Evolutionary conservation across 2,888 invertebrate species (phyloP).

Genomic region (Itoplectis maculator): DNA sequence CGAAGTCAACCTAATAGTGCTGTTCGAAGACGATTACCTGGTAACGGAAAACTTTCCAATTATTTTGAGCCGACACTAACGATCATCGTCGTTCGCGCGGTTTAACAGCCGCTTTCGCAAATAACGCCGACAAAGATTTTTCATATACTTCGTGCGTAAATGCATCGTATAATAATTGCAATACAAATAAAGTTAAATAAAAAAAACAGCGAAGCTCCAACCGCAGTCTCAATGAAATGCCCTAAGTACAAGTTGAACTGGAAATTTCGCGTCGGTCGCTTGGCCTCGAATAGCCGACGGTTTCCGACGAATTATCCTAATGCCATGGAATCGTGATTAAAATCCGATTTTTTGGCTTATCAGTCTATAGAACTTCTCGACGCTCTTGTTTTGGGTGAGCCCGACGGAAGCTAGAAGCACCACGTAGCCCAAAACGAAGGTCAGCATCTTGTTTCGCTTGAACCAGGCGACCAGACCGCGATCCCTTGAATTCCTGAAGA

Average conservation of each 20-base stretch:
- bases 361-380: slow-evolving; percentile 88
- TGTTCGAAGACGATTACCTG: slow-evolving; percentile 96
- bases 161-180: slow-evolving; percentile 1
- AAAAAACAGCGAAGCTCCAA: slow-evolving; percentile 13
- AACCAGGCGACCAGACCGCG: slow-evolving; percentile 85
- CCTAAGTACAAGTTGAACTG: slow-evolving; percentile 20
- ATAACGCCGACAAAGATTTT: slow-evolving; percentile 36
- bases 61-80: slow-evolving; percentile 85
- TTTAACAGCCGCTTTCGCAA: slow-evolving; percentile 7
- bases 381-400: slow-evolving; percentile 87
- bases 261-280: slow-evolving; percentile 34
- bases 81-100: slow-evolving; percentile 28
- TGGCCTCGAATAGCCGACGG: slow-evolving; percentile 1
- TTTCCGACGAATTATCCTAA: slow-evolving; percentile 9
- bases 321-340: slow-evolving; percentile 69
- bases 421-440: slow-evolving; percentile 88
- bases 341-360: slow-evolving; percentile 83
- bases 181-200: slow-evolving; percentile 20
- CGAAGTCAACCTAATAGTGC: slow-evolving; percentile 96
- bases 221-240: slow-evolving; percentile 21
- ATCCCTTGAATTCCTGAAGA: slow-evolving; percentile 74
- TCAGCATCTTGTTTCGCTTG: slow-evolving; percentile 87
- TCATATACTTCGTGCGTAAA: background rate
- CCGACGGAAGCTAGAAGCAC: slow-evolving; percentile 88
- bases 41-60: slow-evolving; percentile 98